Evolutionary conservation across 2,797 vertebrate species (phyloP).

Genomic region (Prionace glauca): DNA sequence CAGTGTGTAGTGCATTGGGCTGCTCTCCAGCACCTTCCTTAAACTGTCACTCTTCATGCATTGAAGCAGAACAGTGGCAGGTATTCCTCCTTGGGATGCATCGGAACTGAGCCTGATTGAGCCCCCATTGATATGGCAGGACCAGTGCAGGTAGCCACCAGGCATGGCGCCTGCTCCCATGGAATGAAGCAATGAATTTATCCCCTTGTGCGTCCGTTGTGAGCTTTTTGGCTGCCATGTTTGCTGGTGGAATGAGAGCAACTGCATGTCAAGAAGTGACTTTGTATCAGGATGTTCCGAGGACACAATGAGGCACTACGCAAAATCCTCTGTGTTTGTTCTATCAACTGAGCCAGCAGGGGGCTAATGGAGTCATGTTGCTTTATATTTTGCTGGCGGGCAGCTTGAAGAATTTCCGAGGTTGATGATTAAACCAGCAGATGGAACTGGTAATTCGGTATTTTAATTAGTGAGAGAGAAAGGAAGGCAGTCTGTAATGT

Average conservation of each 20-base stretch:
- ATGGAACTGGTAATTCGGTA: not conserved
- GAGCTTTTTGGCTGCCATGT: not conserved
- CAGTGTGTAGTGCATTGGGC: too few relatives aligned
- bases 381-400: not conserved
- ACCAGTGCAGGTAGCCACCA: too few relatives aligned
- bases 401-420: not conserved
- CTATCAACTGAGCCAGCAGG: not conserved
- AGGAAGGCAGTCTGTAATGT: not conserved
- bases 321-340: not conserved
- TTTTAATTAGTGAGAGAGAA: constrained; percentile 8
- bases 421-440: constrained; percentile 2
- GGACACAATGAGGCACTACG: too few relatives aligned
- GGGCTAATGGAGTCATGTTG: constrained; percentile 2
- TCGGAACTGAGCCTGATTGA: too few relatives aligned
- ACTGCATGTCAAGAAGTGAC: not conserved
- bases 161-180: too few relatives aligned
- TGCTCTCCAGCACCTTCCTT: too few relatives aligned
- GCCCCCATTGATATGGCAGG: too few relatives aligned
- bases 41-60: too few relatives aligned
- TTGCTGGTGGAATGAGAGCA: not conserved
- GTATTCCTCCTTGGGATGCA: too few relatives aligned
- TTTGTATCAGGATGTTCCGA: not conserved
- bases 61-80: too few relatives aligned
- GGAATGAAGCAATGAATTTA: too few relatives aligned
- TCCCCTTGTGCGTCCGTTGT: not conserved